Evolutionary conservation across 2,797 vertebrate species (phyloP).

Genomic region (Eurystomus glaucurus): DNA sequence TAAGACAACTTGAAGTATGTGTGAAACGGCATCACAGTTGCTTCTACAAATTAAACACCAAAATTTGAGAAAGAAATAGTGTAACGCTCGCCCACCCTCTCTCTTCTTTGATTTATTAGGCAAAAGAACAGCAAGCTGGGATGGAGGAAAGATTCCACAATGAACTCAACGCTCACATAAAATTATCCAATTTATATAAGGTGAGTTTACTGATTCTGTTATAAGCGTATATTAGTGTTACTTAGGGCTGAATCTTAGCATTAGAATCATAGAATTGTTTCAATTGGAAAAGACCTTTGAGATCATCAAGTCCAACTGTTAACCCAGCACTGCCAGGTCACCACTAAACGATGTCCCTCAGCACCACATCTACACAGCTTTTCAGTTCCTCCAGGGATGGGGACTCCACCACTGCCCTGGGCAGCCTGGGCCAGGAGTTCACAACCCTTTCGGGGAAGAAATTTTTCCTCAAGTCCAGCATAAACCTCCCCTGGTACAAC

Average conservation of each 20-base stretch:
- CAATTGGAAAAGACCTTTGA: too few relatives aligned
- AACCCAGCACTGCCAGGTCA: too few relatives aligned
- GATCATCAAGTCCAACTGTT: too few relatives aligned
- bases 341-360: too few relatives aligned
- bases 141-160: constrained; percentile 95
- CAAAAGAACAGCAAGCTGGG: constrained; percentile 91
- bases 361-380: too few relatives aligned
- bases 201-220: constrained; percentile 73
- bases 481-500: too few relatives aligned
- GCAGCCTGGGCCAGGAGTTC: too few relatives aligned
- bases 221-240: accelerated
- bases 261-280: neutral
- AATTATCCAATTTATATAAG: constrained; percentile 96
- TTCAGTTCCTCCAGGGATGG: too few relatives aligned
- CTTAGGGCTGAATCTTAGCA: neutral
- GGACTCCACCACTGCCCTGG: too few relatives aligned
- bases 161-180: constrained; percentile 96
- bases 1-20: constrained; percentile 38
- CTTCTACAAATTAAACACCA: neutral
- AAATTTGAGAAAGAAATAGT: neutral
- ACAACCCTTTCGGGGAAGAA: too few relatives aligned
- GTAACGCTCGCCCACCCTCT: neutral
- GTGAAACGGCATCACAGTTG: neutral
- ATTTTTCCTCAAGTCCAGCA: too few relatives aligned
- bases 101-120: constrained; percentile 77